These are phyloP conservation scores for Drosophila fuyamai DNA, from an alignment of 1,140 invertebrate species.

Conservation along the genomic window DNA sequence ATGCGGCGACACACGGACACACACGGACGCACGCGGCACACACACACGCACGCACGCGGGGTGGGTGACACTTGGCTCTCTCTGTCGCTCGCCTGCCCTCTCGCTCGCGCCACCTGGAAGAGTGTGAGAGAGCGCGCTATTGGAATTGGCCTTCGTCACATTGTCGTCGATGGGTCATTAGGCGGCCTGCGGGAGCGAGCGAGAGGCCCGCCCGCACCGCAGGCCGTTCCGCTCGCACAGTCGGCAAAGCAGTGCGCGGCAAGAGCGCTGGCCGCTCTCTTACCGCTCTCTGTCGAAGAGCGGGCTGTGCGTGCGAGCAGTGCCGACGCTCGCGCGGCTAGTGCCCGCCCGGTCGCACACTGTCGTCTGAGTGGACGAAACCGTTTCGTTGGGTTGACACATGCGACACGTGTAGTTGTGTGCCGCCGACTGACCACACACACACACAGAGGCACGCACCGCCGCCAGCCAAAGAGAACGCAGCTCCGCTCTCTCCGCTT, in stretches of 20 bases:
- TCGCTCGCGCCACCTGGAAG: slow-evolving; percentile 14
- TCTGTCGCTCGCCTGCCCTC: slow-evolving; percentile 33
- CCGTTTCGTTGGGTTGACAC: slow-evolving; percentile 69
- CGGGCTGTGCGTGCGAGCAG: slow-evolving; percentile 28
- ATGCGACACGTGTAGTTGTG: slow-evolving; percentile 64
- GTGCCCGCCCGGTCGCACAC: slow-evolving; percentile 55
- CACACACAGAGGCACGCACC: slow-evolving; percentile 51
- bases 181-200: slow-evolving; percentile 24
- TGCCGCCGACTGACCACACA: slow-evolving; percentile 52
- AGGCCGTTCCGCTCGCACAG: slow-evolving; percentile 29
- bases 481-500: slow-evolving; percentile 28
- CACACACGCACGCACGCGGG: slow-evolving; percentile 49
- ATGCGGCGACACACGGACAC: slow-evolving; percentile 43
- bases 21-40: slow-evolving; percentile 28
- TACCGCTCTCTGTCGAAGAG: slow-evolving; percentile 2
- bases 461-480: slow-evolving; percentile 63
- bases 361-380: slow-evolving; percentile 76
- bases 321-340: slow-evolving; percentile 24
- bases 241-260: slow-evolving; percentile 67
- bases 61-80: slow-evolving; percentile 74
- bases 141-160: slow-evolving; percentile 65
- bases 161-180: slow-evolving; percentile 77
- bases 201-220: slow-evolving; percentile 19
- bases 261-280: slow-evolving; percentile 40
- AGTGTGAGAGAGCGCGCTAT: slow-evolving; percentile 52